Evolutionary conservation across 1,140 invertebrate species (phyloP).

Genomic region (Tetranychus cinnabarinus): DNA sequence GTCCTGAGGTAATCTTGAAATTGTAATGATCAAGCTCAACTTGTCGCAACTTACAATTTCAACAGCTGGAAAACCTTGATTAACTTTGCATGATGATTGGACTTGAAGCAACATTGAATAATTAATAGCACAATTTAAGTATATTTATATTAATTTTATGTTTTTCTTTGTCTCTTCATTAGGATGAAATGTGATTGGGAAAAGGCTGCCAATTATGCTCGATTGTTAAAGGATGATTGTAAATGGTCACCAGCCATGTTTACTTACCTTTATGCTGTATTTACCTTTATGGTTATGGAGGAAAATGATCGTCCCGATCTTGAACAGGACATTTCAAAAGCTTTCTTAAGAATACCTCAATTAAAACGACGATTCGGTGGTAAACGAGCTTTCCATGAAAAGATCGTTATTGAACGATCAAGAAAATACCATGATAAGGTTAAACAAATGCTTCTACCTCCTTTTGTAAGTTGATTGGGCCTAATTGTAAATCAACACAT

Average conservation of each 20-base stretch:
- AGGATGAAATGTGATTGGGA: slow-evolving; percentile 35
- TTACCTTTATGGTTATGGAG: slow-evolving; percentile 34
- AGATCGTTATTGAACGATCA: slow-evolving; percentile 67
- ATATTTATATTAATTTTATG: neutral
- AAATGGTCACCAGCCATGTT: slow-evolving; percentile 79
- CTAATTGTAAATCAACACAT: neutral
- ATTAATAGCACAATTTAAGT: too few species aligned
- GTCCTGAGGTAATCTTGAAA: too few species aligned
- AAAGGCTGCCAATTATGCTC: slow-evolving; percentile 43
- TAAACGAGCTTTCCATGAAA: slow-evolving; percentile 87
- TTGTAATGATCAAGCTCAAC: too few species aligned
- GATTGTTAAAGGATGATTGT: slow-evolving; percentile 44
- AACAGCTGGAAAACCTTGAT: too few species aligned
- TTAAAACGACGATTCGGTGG: slow-evolving; percentile 76
- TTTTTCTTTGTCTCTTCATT: neutral
- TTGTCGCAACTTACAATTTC: too few species aligned
- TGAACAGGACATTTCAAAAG: slow-evolving; percentile 27
- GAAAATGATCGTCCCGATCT: slow-evolving; percentile 15
- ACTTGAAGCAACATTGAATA: too few species aligned
- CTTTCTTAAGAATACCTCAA: slow-evolving; percentile 32
- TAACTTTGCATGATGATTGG: too few species aligned
- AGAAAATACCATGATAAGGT: slow-evolving; percentile 49
- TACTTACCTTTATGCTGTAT: slow-evolving; percentile 59
- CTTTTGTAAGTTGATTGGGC: slow-evolving; percentile 25
- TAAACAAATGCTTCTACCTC: slow-evolving; percentile 46